Base-by-base conservation (phyloP, 2,113 vertebrate species). In the Heterocephalus glaber region DNA sequence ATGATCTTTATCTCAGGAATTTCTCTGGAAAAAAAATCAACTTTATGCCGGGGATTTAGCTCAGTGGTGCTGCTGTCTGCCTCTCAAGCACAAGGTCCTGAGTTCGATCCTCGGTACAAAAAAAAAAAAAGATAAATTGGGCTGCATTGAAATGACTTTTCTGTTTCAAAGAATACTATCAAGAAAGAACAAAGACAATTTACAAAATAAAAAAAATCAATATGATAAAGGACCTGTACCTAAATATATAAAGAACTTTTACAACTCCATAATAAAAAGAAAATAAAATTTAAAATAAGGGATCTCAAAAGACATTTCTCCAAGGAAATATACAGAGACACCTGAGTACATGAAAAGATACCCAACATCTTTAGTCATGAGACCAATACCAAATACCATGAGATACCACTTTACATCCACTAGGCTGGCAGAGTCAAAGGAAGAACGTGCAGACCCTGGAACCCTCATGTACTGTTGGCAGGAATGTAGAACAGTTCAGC, bases 251-350 rank as follows among this genome's bases (percentile, higher is more conserved):
- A 70, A 84, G 7, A 87, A 65, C 11, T 54, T 79, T 79, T 76
- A 68, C 13, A 79, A 83, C 14, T 86, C 80, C 72, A 86, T 44
- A 61, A 68, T 54, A 70, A 72, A 95, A 94, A 92, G 52, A 52
- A 74, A 44, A 74, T 44, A 74, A 26, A 70, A 72, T 72, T 72
- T 41, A 44, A 41, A 72, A 44, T 19, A 70, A 88, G 70, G 8
- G 49, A 79, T 56, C 58, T 76, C 38, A 85, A 60, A 0, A 81
- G 49, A 61, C 41, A 12, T 47, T 95, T 90, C 38, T 80, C 83
- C 54, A 81, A 68, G 10, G 58, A 74, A 54, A 22, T 44, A 41
- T 24, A 84, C 28, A 26, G 56, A 74, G 52, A 56, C n/a, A 33
- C 24, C 58, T 0, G 82, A 19, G 20, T 41, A 79, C 35, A 68